Percentiles rank a stretch among this genome's conserved stretches.
These are phyloP conservation scores for Pipistrellus pygmaeus DNA, from an alignment of 2,797 vertebrate species.

Conservation along the genomic window DNA sequence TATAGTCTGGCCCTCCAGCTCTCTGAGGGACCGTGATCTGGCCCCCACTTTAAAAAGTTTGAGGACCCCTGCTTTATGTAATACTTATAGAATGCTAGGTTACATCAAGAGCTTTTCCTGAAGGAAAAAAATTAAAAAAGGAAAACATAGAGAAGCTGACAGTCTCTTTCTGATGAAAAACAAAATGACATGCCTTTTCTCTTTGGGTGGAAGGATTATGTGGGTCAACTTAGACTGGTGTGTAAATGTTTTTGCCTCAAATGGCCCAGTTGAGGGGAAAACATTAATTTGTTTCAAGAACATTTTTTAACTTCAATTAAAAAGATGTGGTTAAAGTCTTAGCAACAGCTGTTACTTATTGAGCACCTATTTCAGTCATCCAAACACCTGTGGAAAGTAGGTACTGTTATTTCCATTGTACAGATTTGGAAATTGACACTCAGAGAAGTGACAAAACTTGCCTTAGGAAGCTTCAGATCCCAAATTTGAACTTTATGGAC, in stretches of 20 bases:
- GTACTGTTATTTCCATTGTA: neutral
- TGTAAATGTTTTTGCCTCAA: neutral
- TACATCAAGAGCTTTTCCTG: neutral
- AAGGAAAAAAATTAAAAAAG: too few relatives aligned
- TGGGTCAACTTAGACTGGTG: neutral
- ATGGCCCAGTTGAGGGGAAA: neutral
- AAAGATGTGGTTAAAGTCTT: neutral
- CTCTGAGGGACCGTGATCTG: too few relatives aligned
- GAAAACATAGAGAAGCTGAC: neutral
- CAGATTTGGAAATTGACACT: neutral
- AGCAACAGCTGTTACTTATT: neutral
- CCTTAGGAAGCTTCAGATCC: neutral
- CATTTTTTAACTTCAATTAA: slow-evolving; percentile 10
- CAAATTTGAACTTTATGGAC: slow-evolving; percentile 1
- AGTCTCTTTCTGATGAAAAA: slow-evolving; percentile 9
- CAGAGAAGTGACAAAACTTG: slow-evolving; percentile 1
- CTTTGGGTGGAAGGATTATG: neutral
- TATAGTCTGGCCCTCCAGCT: too few relatives aligned
- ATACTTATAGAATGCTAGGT: neutral
- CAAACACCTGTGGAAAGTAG: neutral
- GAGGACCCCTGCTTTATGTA: too few relatives aligned
- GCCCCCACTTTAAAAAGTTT: too few relatives aligned
- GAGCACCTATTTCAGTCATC: neutral
- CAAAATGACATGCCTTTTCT: slow-evolving; percentile 11
- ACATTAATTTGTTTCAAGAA: neutral